These are phyloP conservation scores for Tragelaphus eurycerus DNA, from an alignment of 2,797 vertebrate species.

Conservation along the genomic window DNA sequence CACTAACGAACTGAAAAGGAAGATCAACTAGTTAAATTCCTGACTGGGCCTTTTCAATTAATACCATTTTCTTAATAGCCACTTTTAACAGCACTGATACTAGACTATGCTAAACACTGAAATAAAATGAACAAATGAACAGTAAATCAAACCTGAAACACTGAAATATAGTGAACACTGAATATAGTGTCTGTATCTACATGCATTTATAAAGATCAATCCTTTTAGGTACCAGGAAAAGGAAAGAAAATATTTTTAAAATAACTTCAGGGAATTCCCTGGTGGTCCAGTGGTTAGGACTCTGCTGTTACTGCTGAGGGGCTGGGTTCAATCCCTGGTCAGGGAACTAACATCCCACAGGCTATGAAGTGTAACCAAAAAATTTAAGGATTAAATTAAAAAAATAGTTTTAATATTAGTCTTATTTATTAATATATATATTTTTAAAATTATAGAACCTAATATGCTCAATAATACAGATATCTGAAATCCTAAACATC, in stretches of 20 bases:
- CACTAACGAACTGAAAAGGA: slow-evolving; percentile 18
- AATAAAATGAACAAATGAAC: neutral
- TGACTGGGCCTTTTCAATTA: slow-evolving; percentile 63
- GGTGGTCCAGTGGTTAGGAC: neutral
- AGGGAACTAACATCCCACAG: neutral
- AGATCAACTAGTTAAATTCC: slow-evolving; percentile 63
- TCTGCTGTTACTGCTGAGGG: neutral
- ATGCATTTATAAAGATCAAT: neutral
- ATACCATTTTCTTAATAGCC: slow-evolving; percentile 65
- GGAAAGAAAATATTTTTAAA: neutral
- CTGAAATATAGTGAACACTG: neutral
- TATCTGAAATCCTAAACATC: neutral
- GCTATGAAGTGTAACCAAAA: neutral
- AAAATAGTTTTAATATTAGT: neutral
- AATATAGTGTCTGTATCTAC: neutral
- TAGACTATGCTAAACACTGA: neutral
- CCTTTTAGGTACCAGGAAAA: neutral
- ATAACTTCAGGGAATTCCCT: neutral
- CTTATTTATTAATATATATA: neutral
- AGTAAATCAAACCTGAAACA: neutral
- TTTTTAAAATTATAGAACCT: neutral
- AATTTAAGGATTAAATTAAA: neutral
- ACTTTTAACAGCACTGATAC: slow-evolving; percentile 64
- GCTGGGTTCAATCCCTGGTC: neutral
- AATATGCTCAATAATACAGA: neutral